Base-by-base conservation (phyloP, 2,888 invertebrate species). In the Thalpophila matura region DNA sequence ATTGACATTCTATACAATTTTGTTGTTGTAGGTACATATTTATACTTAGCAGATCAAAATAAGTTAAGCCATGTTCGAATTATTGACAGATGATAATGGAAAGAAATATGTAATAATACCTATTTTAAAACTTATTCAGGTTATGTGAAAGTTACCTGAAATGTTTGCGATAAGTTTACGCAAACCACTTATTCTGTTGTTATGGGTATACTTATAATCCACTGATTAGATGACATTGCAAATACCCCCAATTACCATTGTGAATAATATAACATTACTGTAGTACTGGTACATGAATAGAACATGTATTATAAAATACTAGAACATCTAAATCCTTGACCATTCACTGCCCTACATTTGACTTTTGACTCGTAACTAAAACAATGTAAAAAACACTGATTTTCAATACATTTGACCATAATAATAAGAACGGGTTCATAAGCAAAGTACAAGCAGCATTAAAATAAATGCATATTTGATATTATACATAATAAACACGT, bases 1-100 rank as follows among this genome's bases (percentile, higher is more conserved):
- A 47, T 47, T 66, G 59, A 24, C 51, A 49, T 43, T 67, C 64
- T 79, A 74, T 77, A 77, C 80, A 83, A 78, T 80, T 75, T 70
- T 70, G 49, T 67, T 42, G 57, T 37, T 67, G 53, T 72, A 64
- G 12, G 55, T 64, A 58, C n/a, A 37, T 45, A 46, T 50, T 37
- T 37, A n/a, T n/a, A 40, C 4, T 42, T 56, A 24, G 40, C 40
- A 45, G 14, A 20, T 42, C 16, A 47, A 37, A 18, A 31, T 55
- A 40, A 49, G 10, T 43, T 66, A 16, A 53, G 33, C 22, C 31
- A 29, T 26, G 29, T 58, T 58, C 29, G 10, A 27, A 45, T 50
- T 37, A 50, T 40, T 58, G 38, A 31, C 38, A 35, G n/a, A 22
- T 42, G 9, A 20, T 22, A 10, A 24, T 37, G 7, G 7, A 14